Percentiles rank a stretch among this genome's conserved stretches.
Evolutionary conservation across 2,113 vertebrate genomes (phyloP).

Genomic region (Polypterus bichir): DNA sequence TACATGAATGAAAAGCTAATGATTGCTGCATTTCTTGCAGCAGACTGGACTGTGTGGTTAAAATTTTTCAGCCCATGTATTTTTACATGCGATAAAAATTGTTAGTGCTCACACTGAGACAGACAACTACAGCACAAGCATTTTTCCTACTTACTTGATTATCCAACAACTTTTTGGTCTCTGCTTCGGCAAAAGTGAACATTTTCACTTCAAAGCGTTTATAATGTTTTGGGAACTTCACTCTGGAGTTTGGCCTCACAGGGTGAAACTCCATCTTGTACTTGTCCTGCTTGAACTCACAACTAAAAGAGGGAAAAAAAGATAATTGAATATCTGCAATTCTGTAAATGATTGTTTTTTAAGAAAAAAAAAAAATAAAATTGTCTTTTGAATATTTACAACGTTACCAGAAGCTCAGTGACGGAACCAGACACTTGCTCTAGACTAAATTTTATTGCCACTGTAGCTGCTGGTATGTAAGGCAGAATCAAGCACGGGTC

Average conservation of each 20-base stretch:
- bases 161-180: background rate
- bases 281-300: slow-evolving; percentile 6
- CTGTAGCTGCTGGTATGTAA: too few species aligned
- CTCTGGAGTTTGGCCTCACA: background rate
- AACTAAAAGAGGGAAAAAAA: slow-evolving; percentile 1
- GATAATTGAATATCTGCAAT: too few species aligned
- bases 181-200: slow-evolving; percentile 5
- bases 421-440: too few species aligned
- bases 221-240: slow-evolving; percentile 2
- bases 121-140: background rate
- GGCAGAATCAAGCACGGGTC: too few species aligned
- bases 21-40: background rate
- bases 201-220: slow-evolving; percentile 14
- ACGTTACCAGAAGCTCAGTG: too few species aligned
- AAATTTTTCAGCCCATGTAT: background rate
- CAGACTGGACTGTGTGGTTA: background rate
- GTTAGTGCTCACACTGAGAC: background rate
- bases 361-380: too few species aligned
- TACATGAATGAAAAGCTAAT: background rate
- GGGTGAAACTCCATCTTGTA: slow-evolving; percentile 8
- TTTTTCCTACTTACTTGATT: background rate
- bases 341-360: too few species aligned
- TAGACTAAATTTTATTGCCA: too few species aligned
- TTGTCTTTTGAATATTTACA: too few species aligned
- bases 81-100: background rate